Conservation (phyloP, 2,113 vertebrate species). For the Tachysurus fulvidraco region DNA sequence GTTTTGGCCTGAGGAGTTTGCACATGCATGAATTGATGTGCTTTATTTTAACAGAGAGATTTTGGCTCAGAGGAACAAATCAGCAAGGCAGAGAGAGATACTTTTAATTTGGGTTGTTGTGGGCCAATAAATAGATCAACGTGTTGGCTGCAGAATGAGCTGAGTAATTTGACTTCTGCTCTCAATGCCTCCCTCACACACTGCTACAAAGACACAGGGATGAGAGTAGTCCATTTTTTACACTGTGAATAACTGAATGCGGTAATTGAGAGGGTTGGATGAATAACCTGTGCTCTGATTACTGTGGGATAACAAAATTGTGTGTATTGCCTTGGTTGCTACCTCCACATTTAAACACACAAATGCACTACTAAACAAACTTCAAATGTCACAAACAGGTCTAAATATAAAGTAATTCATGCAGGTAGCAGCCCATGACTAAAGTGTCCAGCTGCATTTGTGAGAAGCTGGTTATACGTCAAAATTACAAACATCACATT, state of each 20-base stretch:
- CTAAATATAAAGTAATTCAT: not conserved
- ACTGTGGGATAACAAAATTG: not conserved
- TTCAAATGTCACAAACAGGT: not conserved
- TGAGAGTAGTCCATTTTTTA: not conserved
- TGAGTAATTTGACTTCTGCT: constrained; percentile 25
- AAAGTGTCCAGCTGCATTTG: not conserved
- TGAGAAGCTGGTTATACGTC: not conserved
- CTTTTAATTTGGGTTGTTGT: constrained; percentile 20
- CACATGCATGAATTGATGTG: not conserved
- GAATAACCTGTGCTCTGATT: constrained; percentile 1
- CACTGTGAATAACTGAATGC: not conserved
- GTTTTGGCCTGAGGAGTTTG: not conserved
- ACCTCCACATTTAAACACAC: not conserved
- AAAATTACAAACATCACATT: not conserved
- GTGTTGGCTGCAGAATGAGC: constrained; percentile 1
- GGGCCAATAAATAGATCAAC: constrained; percentile 4
- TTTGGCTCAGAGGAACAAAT: constrained; percentile 9
- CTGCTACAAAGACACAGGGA: not conserved
- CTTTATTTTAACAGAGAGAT: constrained; percentile 3
- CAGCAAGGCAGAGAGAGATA: constrained; percentile 1
- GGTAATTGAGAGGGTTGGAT: constrained; percentile 17
- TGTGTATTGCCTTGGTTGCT: not conserved
- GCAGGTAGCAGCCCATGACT: not conserved
- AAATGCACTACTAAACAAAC: not conserved
- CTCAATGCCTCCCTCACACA: constrained; percentile 6